Conservation (phyloP, 64 coral and sea anemone species). For the Stylophora pistillata region DNA sequence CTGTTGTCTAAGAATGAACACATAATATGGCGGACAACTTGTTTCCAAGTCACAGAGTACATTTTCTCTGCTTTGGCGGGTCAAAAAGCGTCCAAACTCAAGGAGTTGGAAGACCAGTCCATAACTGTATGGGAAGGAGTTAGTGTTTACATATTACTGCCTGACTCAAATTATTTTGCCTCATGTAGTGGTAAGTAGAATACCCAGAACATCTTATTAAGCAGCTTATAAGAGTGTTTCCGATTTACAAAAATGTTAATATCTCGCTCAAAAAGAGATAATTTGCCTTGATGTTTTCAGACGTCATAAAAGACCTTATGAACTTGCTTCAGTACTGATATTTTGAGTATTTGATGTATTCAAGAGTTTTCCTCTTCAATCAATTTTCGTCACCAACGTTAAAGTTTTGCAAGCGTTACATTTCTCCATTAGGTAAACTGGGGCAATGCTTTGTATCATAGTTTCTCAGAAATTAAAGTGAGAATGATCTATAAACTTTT, state of each 20-base stretch:
- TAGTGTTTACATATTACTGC: slow-evolving; percentile 5
- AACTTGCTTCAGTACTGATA: slow-evolving; percentile 12
- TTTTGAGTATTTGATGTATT: slow-evolving; percentile 10
- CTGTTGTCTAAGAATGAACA: slow-evolving; percentile 1
- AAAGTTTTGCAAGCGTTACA: slow-evolving; percentile 2
- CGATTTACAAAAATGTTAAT: slow-evolving; percentile 11
- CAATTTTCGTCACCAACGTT: background rate
- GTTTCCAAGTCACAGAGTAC: slow-evolving; percentile 8
- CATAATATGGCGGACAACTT: slow-evolving; percentile 7
- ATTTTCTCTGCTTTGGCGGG: slow-evolving; percentile 25
- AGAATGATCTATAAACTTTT: slow-evolving; percentile 1
- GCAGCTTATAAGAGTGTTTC: slow-evolving; percentile 11
- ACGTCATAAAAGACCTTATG: background rate
- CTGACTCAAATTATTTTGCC: background rate
- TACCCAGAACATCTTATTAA: background rate
- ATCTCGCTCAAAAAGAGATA: background rate
- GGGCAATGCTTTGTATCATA: background rate
- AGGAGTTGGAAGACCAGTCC: slow-evolving; percentile 6
- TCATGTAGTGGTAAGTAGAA: background rate
- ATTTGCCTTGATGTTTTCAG: slow-evolving; percentile 3
- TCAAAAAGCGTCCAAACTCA: too few relatives aligned
- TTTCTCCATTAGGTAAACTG: slow-evolving; percentile 1
- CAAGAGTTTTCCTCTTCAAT: background rate
- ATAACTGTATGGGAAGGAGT: background rate
- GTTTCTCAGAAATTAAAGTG: slow-evolving; percentile 16